phyloP scores from a whole-genome alignment of 1,140 invertebrate species.

The Magallana ariakensis region DNA sequence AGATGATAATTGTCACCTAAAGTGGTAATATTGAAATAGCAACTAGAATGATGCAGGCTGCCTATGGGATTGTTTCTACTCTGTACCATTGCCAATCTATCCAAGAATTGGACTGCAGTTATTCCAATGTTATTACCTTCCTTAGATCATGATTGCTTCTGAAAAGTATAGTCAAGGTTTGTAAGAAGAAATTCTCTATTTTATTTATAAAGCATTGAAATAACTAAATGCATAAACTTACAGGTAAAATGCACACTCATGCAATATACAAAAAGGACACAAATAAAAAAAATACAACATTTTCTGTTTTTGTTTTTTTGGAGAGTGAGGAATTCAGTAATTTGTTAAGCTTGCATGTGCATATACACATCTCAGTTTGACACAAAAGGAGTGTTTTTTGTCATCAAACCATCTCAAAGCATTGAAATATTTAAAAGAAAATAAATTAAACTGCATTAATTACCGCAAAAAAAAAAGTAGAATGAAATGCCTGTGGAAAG shows the following conservation, averaged over 20 bases:
- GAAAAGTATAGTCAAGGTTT: slow-evolving; percentile 15
- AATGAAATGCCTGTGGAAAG: background rate
- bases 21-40: background rate
- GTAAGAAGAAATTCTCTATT: slow-evolving; percentile 4
- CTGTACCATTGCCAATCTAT: background rate
- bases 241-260: background rate
- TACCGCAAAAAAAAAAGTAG: no score
- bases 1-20: background rate
- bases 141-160: slow-evolving; percentile 38
- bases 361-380: no score
- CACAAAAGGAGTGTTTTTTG: background rate
- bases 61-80: background rate
- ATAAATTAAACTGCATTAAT: no score
- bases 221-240: background rate
- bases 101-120: background rate
- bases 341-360: background rate
- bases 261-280: background rate
- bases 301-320: background rate
- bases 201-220: background rate
- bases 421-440: background rate
- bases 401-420: background rate
- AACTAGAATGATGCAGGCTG: background rate
- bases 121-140: background rate
- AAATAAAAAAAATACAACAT: background rate
- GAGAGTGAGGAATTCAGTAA: background rate